phyloP scores from a whole-genome alignment of 1,140 invertebrate genomes.

The Pteromalus puparum region DNA sequence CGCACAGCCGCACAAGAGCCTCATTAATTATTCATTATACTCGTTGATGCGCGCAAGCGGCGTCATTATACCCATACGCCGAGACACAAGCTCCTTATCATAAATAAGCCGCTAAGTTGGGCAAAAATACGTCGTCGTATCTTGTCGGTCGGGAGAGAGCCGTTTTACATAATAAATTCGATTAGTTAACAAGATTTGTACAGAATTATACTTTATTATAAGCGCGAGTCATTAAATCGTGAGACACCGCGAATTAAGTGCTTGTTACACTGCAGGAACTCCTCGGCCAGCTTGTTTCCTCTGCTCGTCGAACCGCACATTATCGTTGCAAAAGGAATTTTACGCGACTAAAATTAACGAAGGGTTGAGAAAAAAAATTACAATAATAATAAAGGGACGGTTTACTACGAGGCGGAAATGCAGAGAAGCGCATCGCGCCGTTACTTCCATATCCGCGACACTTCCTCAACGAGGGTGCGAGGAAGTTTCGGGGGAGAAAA shows the following conservation, averaged over 20 bases:
- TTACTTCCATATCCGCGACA: not conserved
- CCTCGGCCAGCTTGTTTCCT: not conserved
- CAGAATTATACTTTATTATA: not conserved
- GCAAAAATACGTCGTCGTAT: not conserved
- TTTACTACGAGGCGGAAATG: constrained; percentile 11
- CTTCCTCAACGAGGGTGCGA: constrained; percentile 19
- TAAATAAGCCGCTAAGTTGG: constrained; percentile 37
- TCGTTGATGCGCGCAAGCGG: constrained; percentile 9
- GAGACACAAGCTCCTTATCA: constrained; percentile 10
- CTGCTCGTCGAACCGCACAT: not conserved
- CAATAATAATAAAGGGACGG: constrained; percentile 39
- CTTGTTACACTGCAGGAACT: not conserved
- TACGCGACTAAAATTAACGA: not conserved
- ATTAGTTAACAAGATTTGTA: constrained; percentile 27
- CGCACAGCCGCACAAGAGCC: not conserved
- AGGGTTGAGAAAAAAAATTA: constrained; percentile 21
- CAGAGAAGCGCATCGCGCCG: not conserved
- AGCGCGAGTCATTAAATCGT: not conserved
- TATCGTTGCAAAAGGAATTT: not conserved
- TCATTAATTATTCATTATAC: constrained; percentile 50
- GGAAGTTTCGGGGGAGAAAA: constrained; percentile 33
- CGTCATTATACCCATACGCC: not conserved
- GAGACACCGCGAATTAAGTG: constrained; percentile 4
- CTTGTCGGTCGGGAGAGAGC: not conserved
- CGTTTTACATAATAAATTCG: constrained; percentile 25